A percentile compares a stretch with the other conserved stretches of the same genome.
phyloP scores from a whole-genome alignment of 2,797 vertebrate species.

The Pangasius krempfi region DNA sequence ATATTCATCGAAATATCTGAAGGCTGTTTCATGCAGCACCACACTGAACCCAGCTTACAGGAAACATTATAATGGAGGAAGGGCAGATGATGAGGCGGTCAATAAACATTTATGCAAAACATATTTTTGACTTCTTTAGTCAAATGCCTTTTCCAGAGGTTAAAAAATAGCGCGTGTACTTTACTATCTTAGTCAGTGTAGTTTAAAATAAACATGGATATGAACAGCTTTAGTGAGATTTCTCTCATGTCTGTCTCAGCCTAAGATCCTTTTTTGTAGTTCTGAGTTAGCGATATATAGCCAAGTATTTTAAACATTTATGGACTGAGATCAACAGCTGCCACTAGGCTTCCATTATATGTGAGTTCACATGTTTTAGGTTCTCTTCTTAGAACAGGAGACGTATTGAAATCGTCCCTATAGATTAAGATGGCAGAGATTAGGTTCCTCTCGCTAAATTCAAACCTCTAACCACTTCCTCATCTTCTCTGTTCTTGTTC shows the following conservation, averaged over 20 bases:
- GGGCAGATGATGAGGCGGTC: neutral
- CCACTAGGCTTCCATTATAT: neutral
- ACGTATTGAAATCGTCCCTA: neutral
- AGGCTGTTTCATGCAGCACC: neutral
- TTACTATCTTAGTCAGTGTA: neutral
- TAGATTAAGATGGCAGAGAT: neutral
- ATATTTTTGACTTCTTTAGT: neutral
- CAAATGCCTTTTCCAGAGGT: neutral
- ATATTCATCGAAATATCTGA: neutral
- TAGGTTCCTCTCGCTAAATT: neutral
- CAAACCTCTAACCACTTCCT: neutral
- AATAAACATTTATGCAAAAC: conserved; percentile 2
- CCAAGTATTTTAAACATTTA: neutral
- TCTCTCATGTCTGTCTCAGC: neutral
- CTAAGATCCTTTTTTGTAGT: neutral
- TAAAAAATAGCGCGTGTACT: neutral
- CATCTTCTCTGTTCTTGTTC: conserved; percentile 7
- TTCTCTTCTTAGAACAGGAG: neutral
- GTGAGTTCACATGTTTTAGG: neutral
- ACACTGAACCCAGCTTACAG: neutral
- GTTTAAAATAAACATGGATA: neutral
- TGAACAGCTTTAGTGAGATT: neutral
- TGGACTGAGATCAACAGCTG: neutral
- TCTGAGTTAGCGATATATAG: neutral
- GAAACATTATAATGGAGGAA: neutral